Evolutionary conservation across 2,113 vertebrate species (phyloP), one percentile per base, ranked within the genome.

Genomic region (Scomber japonicus): DNA sequence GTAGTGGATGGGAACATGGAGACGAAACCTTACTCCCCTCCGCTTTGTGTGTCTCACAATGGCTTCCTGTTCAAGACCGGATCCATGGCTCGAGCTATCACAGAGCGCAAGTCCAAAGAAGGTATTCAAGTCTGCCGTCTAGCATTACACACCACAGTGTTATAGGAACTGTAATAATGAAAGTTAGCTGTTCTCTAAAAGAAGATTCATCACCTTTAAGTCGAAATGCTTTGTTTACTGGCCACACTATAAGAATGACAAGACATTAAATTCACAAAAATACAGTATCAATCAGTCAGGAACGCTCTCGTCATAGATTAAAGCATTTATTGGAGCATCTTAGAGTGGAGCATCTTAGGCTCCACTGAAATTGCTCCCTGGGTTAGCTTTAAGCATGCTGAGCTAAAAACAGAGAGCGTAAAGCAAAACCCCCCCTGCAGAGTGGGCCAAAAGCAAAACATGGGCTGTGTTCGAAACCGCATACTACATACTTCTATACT

Each of bases 51-150:
- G 81, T 96, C 95, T 13, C 94, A 97, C 92, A 96, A 95, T 2
- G 97, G 98, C 62, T 99, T 97, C 91, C 94, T 99, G 55, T 97
- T 95, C 92, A 99, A 99, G 93, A 97, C 97, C 0, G 96, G 95
- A 3, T 99, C 98, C 15, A 96, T 97, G 89, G 92, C 91, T 75
- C 96, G 96, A 46, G 95, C 88, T 21, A 68, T 96, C 30, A 87
- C 93, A 5, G 97, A 99, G 64, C 94, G 95, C 53, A 98, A 97
- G 51, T 82, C 88, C 59, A 95, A 61, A 83, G 97, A 99, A 91
- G 98, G 98, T 99, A 75, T 14, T 80, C 5, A 21, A 7, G 13
- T 11, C 61, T 9, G 5, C 3, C 44, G 10, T 40, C 4, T 64
- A 53, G 44, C 40, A 61, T 8, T 40, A 13, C 35, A 3, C 6